Base-by-base conservation (phyloP, 2,888 invertebrate genomes). In the Scaptomyza reducta region DNA sequence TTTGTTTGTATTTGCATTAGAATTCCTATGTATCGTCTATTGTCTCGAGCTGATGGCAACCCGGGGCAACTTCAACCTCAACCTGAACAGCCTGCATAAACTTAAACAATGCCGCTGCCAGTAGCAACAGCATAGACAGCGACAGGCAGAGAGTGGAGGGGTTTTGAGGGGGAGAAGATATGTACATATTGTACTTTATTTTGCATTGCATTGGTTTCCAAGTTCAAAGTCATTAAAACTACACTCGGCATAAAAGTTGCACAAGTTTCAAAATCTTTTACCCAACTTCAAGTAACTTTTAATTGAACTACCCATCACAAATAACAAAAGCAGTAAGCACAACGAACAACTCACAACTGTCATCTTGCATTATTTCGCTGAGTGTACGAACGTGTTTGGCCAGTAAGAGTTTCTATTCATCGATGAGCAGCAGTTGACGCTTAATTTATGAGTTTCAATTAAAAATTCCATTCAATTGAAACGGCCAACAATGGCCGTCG, bases 391-490 rank as follows among this genome's bases (percentile, higher is more conserved):
- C 7, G 14, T 44, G 9, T 49, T 38, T 22, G 18, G n/a, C 47
- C 3, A 22, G 25, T 22, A 40, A 40, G 14, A 14, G 25, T 50
- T 9, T 58, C 50, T 56, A 46, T 50, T 50, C 41, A 69, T 50
- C 59, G 75, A 57, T 31, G 59, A 35, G 16, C 59, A 44, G 46
- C 57, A 63, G 59, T 60, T 62, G 67, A 51, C 60, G 63, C 54
- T 77, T 77, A 73, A 86, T 86, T 86, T 86, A 86, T 87, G 88
- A 80, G 74, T 78, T 86, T 89, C 89, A 89, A 86, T 86, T 89
- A 82, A 86, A 89, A 89, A 78, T 71, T 71, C 73, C 66, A 64
- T 72, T 73, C 66, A 79, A 76, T 72, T 70, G 22, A 62, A 78
- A 78, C 51, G 50, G 58, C 59, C 64, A 64, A 64, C 77, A 75